Evolutionary conservation across 2,113 vertebrate species (phyloP).

Genomic region (Oostethus manadensis): DNA sequence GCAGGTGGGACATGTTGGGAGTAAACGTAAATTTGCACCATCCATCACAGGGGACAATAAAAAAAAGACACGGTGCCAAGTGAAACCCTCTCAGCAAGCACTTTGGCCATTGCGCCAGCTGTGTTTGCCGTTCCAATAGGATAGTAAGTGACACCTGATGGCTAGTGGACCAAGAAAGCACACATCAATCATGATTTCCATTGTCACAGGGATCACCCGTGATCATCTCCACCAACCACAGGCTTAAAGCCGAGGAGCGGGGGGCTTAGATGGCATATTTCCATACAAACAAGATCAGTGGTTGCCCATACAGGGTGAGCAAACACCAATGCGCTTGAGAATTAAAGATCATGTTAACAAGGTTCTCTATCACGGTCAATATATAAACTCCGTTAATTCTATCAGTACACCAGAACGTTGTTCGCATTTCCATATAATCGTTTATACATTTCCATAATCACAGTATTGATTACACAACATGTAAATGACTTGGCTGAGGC

Average conservation of each 20-base stretch:
- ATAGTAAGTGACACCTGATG: conserved; percentile 47
- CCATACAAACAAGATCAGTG: background rate
- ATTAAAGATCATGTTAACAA: background rate
- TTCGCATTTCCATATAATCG: background rate
- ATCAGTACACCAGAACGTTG: background rate
- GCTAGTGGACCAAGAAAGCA: conserved; percentile 40
- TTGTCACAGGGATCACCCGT: conserved; percentile 43
- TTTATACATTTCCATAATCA: background rate
- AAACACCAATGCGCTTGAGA: background rate
- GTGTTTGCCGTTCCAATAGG: conserved; percentile 70
- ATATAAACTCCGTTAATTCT: background rate
- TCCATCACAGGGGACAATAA: conserved; percentile 58
- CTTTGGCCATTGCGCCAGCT: conserved; percentile 57
- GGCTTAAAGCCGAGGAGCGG: background rate
- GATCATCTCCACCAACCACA: background rate
- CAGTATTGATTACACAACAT: too few relatives aligned
- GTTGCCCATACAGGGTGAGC: background rate
- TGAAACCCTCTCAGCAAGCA: conserved; percentile 27
- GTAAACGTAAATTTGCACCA: conserved; percentile 44
- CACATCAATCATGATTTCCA: conserved; percentile 65
- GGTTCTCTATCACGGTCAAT: background rate
- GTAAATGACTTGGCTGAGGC: too few relatives aligned
- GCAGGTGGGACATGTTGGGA: conserved; percentile 49
- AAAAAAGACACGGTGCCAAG: conserved; percentile 33
- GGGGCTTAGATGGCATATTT: background rate